Conservation (phyloP, 2,113 vertebrate species). For the Strix uralensis region DNA sequence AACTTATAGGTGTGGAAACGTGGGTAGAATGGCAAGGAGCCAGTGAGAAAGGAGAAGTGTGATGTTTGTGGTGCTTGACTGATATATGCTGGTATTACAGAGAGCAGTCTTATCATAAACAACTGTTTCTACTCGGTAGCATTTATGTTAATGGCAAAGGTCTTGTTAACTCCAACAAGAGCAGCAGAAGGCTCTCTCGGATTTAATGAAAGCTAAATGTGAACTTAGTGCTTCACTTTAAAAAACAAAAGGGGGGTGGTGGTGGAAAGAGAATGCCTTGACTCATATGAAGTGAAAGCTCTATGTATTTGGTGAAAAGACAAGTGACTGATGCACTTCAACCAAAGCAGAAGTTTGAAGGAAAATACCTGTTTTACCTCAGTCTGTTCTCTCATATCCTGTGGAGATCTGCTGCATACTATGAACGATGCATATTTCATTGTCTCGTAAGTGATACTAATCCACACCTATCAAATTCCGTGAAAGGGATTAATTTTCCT, state of each 20-base stretch:
- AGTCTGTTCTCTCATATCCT: background rate
- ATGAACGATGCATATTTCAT: background rate
- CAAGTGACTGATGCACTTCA: background rate
- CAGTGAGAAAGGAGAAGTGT: background rate
- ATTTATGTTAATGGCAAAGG: background rate
- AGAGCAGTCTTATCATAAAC: background rate
- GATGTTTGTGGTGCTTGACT: background rate
- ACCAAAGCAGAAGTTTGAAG: background rate
- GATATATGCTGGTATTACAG: background rate
- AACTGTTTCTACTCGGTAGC: background rate
- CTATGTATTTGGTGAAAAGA: background rate
- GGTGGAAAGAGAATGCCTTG: background rate
- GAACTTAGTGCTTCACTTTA: background rate
- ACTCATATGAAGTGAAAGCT: background rate
- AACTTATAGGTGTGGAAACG: background rate
- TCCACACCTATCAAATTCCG: background rate
- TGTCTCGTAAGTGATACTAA: background rate
- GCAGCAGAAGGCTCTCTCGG: background rate
- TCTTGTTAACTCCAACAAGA: background rate
- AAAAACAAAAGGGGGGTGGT: accelerated
- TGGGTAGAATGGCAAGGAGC: background rate
- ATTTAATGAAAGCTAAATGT: background rate
- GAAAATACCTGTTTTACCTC: background rate
- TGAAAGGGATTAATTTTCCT: conserved; percentile 41
- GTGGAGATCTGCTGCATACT: background rate